Conservation (phyloP, 2,797 vertebrate genomes). For the Naso thynnoides region DNA sequence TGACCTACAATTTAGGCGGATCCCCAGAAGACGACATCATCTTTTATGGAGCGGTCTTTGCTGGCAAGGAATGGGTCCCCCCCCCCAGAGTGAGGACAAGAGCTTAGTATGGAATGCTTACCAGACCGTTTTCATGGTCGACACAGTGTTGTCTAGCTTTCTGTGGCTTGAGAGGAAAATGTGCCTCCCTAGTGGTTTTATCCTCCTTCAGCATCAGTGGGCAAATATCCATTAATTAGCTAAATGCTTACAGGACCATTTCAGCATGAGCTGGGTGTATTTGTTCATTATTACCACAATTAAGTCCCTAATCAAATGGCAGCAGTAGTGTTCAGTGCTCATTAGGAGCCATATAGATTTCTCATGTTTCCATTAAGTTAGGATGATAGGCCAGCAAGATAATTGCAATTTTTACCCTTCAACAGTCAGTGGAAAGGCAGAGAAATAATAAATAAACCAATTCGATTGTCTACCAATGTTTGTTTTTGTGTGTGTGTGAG, state of each 20-base stretch:
- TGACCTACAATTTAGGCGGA: constrained; percentile 67
- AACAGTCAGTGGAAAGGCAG: constrained; percentile 19
- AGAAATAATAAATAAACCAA: constrained; percentile 51
- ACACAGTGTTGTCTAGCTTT: constrained; percentile 29
- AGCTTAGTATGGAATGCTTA: constrained; percentile 35
- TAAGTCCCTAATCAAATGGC: constrained; percentile 79
- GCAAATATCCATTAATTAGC: constrained; percentile 82
- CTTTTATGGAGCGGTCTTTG: constrained; percentile 48
- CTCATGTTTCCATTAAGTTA: constrained; percentile 55
- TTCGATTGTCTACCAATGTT: constrained; percentile 32
- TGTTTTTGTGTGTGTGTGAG: constrained; percentile 17
- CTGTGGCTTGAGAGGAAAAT: constrained; percentile 40
- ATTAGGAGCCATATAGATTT: constrained; percentile 75
- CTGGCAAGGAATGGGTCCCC: constrained; percentile 31
- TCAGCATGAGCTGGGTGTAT: constrained; percentile 70
- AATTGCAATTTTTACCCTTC: constrained; percentile 60
- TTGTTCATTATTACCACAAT: constrained; percentile 84
- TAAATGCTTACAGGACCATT: constrained; percentile 66
- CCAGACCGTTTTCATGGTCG: constrained; percentile 38
- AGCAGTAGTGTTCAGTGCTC: constrained; percentile 63
- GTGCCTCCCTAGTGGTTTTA: constrained; percentile 66
- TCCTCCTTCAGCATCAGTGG: constrained; percentile 66
- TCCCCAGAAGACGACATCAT: constrained; percentile 41
- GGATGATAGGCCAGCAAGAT: constrained; percentile 60
- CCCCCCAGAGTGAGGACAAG: constrained; percentile 6